Conservation (phyloP, 2,888 invertebrate genomes). For the Panorpa germanica region DNA sequence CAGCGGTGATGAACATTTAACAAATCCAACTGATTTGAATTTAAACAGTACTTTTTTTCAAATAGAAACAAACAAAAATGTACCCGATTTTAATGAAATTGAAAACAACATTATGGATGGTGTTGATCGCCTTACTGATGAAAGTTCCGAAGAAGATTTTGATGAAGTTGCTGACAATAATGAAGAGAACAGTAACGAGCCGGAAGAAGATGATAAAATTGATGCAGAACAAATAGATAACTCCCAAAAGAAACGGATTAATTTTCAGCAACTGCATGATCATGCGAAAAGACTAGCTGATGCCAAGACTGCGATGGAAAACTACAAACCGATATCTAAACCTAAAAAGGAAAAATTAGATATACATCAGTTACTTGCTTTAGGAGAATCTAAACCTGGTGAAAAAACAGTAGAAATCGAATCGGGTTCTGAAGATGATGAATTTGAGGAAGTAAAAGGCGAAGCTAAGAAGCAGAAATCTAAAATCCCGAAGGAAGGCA, state of each 20-base stretch:
- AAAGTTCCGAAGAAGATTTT: constrained; percentile 21
- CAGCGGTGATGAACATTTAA: constrained; percentile 33
- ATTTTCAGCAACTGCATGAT: constrained; percentile 34
- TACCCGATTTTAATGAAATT: too few relatives aligned
- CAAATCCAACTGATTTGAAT: constrained; percentile 31
- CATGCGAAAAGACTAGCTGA: constrained; percentile 39
- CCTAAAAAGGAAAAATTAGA: too few relatives aligned
- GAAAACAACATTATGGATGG: too few relatives aligned
- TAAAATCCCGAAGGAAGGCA: too few relatives aligned
- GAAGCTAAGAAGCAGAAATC: constrained; percentile 11
- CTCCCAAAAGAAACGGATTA: constrained; percentile 20
- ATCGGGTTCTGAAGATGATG: too few relatives aligned
- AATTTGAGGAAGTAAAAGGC: constrained; percentile 12
- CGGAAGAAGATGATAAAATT: constrained; percentile 14
- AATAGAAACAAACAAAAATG: constrained; percentile 15
- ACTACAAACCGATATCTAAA: constrained; percentile 25
- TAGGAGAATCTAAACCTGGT: too few relatives aligned
- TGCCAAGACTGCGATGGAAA: constrained; percentile 33
- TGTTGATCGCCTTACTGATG: too few relatives aligned
- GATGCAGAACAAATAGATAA: constrained; percentile 13
- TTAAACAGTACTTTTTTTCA: constrained; percentile 32
- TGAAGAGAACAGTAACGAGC: constrained; percentile 15
- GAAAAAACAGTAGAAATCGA: too few relatives aligned
- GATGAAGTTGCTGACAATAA: constrained; percentile 15
- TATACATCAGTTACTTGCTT: too few relatives aligned